Base-by-base conservation (phyloP, 2,113 vertebrate species). In the Columba livia region DNA sequence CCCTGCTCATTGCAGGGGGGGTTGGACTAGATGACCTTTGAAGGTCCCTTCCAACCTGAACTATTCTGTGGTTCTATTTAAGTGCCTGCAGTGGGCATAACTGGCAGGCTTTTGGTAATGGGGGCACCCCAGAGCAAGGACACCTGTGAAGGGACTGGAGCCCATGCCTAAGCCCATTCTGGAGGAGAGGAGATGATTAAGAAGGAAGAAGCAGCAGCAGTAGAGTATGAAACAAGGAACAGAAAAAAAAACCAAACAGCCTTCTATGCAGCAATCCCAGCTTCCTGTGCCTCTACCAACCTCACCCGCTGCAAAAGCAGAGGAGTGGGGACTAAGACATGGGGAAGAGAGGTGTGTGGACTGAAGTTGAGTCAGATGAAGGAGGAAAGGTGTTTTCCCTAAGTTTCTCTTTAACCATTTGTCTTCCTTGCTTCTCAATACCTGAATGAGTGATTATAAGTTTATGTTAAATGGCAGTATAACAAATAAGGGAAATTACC, bases 261-360 rank as follows among this genome's bases (percentile, higher is more conserved):
- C 6, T 31, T 31, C 20, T 32, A 53, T 12, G 21, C 18, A 60
- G 62, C 6, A 3, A 47, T 12, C 21, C 18, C n/a, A 36, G 28
- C 28, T 60, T 83, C 28, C 28, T n/a, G 14, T 3, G 10, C 26
- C 4, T 1, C 10, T 36, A 19, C 24, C 9, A 1, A 1, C 26
- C 20, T 51, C 20, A 29, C 5, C 23, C 11, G 5, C 42, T 61
- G 40, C n/a, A 66, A 58, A 32, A 85, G 31, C 40, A 82, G 64
- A 34, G 34, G 5, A 56, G 10, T 6, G 10, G 31, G 38, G 32
- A 58, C 24, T 16, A 50, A 28, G 20, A 75, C 18, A 31, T 1
- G 2, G 25, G 51, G 12, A 58, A 15, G 15, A 84, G 44, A 85
- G 2, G 9, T 58, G 5, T 42, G 23, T 25, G 19, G 10, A 51